phyloP scores from a whole-genome alignment of 2,888 invertebrate genomes.

The Amblyteles armatorius region DNA sequence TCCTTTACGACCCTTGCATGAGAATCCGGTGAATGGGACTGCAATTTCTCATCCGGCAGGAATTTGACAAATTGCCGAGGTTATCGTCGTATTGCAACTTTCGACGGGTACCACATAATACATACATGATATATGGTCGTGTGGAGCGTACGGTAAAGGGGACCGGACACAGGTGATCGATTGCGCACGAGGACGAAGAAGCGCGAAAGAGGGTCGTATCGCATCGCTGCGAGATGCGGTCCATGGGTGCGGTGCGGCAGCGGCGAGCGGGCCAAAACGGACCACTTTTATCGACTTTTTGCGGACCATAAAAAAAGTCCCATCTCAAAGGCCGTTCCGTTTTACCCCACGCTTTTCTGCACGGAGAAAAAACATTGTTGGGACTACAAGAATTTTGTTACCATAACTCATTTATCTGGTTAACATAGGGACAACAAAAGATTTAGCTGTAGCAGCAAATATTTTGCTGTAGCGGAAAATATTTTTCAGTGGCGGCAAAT shows the following conservation, averaged over 20 bases:
- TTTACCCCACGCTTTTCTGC: not conserved
- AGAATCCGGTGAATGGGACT: not conserved
- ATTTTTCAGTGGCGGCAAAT: too few relatives aligned
- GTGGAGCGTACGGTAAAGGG: slow-evolving; percentile 17
- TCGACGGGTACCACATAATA: not conserved
- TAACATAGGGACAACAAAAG: too few relatives aligned
- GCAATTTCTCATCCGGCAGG: not conserved
- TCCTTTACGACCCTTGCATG: not conserved
- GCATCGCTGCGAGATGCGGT: not conserved
- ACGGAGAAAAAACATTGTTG: too few relatives aligned
- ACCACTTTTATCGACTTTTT: not conserved
- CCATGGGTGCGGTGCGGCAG: not conserved
- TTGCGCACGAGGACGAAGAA: slow-evolving; percentile 18
- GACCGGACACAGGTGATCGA: slow-evolving; percentile 49
- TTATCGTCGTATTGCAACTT: slow-evolving; percentile 36
- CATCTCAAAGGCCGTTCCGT: not conserved
- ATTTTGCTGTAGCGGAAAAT: too few relatives aligned
- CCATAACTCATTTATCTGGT: too few relatives aligned
- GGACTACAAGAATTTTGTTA: too few relatives aligned
- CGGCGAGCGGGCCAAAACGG: not conserved
- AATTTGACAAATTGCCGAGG: slow-evolving; percentile 5
- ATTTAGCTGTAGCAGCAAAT: too few relatives aligned
- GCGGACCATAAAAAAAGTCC: too few relatives aligned
- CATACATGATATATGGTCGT: not conserved
- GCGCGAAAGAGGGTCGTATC: slow-evolving; percentile 12